A percentile compares a stretch with the other conserved stretches of the same genome.
Conservation (phyloP, 2,113 vertebrate genomes). For the Illadopsis cleaveri region DNA sequence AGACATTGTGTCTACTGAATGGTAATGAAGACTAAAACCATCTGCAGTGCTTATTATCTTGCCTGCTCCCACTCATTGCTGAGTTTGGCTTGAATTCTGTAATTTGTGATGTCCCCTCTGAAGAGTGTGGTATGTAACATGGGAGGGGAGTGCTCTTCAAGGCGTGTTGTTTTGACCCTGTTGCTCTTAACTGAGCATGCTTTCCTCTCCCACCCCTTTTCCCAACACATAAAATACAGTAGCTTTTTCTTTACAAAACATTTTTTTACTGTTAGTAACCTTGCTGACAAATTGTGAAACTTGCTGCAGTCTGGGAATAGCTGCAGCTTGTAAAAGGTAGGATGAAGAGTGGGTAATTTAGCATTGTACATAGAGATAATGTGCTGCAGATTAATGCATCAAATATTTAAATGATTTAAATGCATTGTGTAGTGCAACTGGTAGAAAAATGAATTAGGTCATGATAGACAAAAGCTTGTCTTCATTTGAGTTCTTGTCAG, state of each 20-base stretch:
- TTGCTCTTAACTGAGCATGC: neutral
- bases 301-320: neutral
- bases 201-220: constrained; percentile 22
- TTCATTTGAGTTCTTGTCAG: neutral
- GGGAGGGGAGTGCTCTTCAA: neutral
- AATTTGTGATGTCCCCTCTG: neutral
- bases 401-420: constrained; percentile 5
- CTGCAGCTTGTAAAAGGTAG: neutral
- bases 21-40: constrained; percentile 7
- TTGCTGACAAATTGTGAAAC: neutral
- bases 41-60: constrained; percentile 12
- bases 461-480: neutral
- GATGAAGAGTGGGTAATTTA: neutral
- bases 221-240: neutral
- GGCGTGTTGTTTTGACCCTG: neutral
- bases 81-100: constrained; percentile 11
- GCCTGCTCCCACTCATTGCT: neutral
- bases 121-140: neutral
- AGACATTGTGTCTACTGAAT: neutral
- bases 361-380: neutral
- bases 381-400: neutral
- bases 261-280: neutral
- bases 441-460: neutral
- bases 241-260: neutral
- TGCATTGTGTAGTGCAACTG: neutral